Conservation (phyloP, 2,888 invertebrate genomes). For the Chesias legatella region DNA sequence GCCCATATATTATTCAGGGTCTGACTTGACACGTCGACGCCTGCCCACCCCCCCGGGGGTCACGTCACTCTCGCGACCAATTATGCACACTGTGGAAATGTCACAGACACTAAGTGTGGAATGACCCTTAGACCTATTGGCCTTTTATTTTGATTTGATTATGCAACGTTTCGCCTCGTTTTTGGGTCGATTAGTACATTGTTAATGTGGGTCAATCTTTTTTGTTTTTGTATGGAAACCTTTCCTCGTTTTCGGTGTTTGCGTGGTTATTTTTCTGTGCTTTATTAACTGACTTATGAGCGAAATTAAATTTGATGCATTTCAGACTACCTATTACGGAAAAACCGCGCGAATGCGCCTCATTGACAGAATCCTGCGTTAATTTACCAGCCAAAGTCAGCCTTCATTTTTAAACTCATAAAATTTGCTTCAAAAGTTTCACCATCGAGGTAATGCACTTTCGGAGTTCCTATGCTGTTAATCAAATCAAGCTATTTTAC, state of each 20-base stretch:
- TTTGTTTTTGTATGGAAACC: constrained; percentile 6
- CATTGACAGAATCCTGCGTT: no score
- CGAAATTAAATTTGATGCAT: no score
- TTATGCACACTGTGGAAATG: constrained; percentile 75
- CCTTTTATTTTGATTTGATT: constrained; percentile 62
- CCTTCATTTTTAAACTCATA: no score
- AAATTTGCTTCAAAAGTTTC: no score
- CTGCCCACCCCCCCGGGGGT: constrained; percentile 45
- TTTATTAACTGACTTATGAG: no score
- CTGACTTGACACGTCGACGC: constrained; percentile 77
- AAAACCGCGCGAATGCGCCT: no score
- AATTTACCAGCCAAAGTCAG: no score
- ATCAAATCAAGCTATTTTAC: constrained; percentile 22
- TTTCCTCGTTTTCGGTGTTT: neutral
- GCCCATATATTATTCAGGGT: constrained; percentile 71
- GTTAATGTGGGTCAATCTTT: constrained; percentile 16
- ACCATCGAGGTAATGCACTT: constrained; percentile 12
- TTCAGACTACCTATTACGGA: no score
- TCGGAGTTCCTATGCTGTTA: constrained; percentile 19
- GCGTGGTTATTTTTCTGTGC: no score
- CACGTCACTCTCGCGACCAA: constrained; percentile 71
- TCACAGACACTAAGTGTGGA: constrained; percentile 63
- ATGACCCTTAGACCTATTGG: constrained; percentile 78
- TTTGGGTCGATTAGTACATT: constrained; percentile 25
- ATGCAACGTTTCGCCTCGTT: constrained; percentile 31